A percentile compares a stretch with the other conserved stretches of the same genome.
Evolutionary conservation across 1,140 invertebrate species (phyloP).

Genomic region (Polypedilum pembai): DNA sequence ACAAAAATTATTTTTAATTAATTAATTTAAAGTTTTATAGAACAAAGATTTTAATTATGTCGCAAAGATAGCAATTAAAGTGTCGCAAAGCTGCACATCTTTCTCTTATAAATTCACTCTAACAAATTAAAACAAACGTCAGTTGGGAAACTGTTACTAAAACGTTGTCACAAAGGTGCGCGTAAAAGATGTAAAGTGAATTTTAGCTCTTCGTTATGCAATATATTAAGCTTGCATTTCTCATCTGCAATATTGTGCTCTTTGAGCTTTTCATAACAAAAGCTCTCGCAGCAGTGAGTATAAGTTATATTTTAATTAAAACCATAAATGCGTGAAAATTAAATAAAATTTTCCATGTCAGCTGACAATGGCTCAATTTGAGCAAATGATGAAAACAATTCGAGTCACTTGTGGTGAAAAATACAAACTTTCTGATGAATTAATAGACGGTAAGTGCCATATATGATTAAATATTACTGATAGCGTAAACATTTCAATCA

Average conservation of each 20-base stretch:
- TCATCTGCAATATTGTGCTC: neutral
- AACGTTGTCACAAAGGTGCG: neutral
- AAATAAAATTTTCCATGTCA: neutral
- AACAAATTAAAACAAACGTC: too few species aligned
- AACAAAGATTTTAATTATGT: too few species aligned
- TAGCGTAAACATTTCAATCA: neutral
- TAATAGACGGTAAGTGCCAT: slow-evolving; percentile 5
- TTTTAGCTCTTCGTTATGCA: neutral
- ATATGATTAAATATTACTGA: neutral
- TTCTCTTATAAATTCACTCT: too few species aligned
- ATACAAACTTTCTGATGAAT: neutral
- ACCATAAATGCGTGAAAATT: neutral
- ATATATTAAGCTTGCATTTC: neutral
- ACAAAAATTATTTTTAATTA: too few species aligned
- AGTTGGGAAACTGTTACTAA: too few species aligned
- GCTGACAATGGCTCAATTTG: slow-evolving; percentile 4
- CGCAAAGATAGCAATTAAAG: too few species aligned
- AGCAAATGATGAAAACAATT: neutral
- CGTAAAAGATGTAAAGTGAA: slow-evolving; percentile 19
- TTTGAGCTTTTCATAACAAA: neutral
- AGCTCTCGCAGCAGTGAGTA: neutral
- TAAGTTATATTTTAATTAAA: neutral
- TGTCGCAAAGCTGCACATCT: too few species aligned
- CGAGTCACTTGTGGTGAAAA: neutral
- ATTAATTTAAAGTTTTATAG: too few species aligned